phyloP scores from a whole-genome alignment of 2,113 vertebrate species.

The Datnioides undecimradiatus region DNA sequence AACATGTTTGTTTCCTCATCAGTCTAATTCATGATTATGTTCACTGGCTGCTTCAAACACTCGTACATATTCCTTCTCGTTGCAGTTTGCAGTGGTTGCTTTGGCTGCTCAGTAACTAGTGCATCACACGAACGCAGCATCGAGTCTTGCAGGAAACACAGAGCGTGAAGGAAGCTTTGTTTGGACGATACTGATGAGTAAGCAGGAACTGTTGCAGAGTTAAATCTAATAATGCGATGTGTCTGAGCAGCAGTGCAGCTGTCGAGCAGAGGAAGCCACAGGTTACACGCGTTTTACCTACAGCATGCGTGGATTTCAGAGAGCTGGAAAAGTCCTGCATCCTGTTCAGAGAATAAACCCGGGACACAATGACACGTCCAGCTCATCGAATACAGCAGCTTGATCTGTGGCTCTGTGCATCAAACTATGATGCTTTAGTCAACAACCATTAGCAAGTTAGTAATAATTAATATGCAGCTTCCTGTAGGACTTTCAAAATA shows the following conservation, averaged over 20 bases:
- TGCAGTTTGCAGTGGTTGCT: background rate
- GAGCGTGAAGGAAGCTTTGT: background rate
- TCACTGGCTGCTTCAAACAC: background rate
- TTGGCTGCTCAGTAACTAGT: background rate
- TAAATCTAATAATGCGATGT: background rate
- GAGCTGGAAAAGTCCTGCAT: too few relatives aligned
- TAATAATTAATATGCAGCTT: too few relatives aligned
- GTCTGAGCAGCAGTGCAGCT: background rate
- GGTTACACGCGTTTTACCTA: background rate
- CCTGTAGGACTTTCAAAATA: too few relatives aligned
- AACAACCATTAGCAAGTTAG: too few relatives aligned
- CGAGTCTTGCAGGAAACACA: background rate
- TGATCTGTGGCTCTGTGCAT: too few relatives aligned
- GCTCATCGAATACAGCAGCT: too few relatives aligned
- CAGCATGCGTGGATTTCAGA: too few relatives aligned
- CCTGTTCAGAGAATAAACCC: too few relatives aligned
- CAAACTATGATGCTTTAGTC: too few relatives aligned
- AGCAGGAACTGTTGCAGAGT: background rate
- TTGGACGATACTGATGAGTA: background rate
- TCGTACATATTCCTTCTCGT: background rate
- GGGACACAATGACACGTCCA: too few relatives aligned
- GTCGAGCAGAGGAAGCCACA: background rate
- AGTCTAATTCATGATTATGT: background rate
- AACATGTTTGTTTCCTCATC: constrained; percentile 3
- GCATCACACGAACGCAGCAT: background rate